Evolutionary conservation across 2,888 invertebrate species (phyloP), one percentile per base, ranked within the genome.

Genomic region (Drosophila nigritarsus): DNA sequence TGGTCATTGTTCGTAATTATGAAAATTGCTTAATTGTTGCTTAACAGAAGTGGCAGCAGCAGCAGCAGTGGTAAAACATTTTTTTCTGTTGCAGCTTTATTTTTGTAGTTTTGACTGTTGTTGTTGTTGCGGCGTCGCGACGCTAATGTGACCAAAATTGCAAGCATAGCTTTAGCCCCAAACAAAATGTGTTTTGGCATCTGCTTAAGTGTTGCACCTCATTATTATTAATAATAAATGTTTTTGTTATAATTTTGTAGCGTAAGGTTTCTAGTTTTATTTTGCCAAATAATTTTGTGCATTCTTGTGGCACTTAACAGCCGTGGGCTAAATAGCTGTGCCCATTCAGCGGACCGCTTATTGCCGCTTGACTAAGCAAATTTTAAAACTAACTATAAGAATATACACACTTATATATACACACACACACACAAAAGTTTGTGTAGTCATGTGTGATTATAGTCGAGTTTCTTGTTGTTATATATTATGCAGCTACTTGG

Each of bases 1-100:
- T 87, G 90, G 89, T 87, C 89, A 87, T 87, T 87, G 87, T 89
- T 88, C 80, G 90, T 88, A 88, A 88, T 88, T 88, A 90, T 90
- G 81, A 88, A 90, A 88, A 90, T 88, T 88, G 87, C 87, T 88
- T 88, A 88, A 88, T 88, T 90, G 89, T 89, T 88, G 84, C 89
- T 83, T 84, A 88, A 90, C 90, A 73, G 69, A 65, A 54, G 75
- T 76, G 78, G 78, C 73, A 81, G 75, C 65, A 71, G 60, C 73
- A 73, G 45, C 70, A 62, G 18, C 3, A 64, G 24, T 36, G 32
- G 27, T 29, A 49, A 27, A 54, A 24, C 50, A 58, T 62, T 69
- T 82, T 66, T 71, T 34, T 45, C 8, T 40, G 49, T 34, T 68
- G 50, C 27, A 55, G 56, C 48, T 60, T 40, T 51, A 48, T 42